phyloP scores from a whole-genome alignment of 2,113 vertebrate species.

The Lepisosteus osseus region DNA sequence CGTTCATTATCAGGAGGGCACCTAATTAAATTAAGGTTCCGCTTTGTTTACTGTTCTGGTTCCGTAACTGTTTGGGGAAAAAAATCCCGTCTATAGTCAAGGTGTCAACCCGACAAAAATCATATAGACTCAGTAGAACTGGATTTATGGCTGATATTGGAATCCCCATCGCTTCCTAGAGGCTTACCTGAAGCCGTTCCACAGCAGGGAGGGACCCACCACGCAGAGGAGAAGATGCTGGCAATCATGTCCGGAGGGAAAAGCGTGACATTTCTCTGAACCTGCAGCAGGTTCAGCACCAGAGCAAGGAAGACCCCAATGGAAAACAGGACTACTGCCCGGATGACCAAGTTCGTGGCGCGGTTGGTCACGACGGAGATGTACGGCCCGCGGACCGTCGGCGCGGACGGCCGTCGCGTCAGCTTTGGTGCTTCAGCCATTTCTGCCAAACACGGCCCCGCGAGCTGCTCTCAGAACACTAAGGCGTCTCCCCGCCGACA shows the following conservation, averaged over 20 bases:
- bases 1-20: no score
- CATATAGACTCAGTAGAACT: no score
- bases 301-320: conserved; percentile 90
- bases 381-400: conserved; percentile 69
- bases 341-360: conserved; percentile 81
- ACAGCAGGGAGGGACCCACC: conserved; percentile 93
- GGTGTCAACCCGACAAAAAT: no score
- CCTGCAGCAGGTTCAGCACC: conserved; percentile 91
- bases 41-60: no score
- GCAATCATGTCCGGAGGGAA: conserved; percentile 92
- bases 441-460: conserved; percentile 36
- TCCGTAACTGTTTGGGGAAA: no score
- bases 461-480: not conserved
- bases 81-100: no score
- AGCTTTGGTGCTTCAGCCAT: conserved; percentile 65
- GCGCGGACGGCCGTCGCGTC: conserved; percentile 48
- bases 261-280: conserved; percentile 93
- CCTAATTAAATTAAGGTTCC: no score
- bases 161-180: not conserved
- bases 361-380: conserved; percentile 79
- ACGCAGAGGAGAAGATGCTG: conserved; percentile 90
- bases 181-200: conserved; percentile 87
- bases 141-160: no score
- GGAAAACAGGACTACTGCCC: conserved; percentile 82
- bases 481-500: not conserved